These are phyloP conservation scores for Podarcis siculus DNA, from an alignment of 2,797 vertebrate genomes.

Conservation along the genomic window DNA sequence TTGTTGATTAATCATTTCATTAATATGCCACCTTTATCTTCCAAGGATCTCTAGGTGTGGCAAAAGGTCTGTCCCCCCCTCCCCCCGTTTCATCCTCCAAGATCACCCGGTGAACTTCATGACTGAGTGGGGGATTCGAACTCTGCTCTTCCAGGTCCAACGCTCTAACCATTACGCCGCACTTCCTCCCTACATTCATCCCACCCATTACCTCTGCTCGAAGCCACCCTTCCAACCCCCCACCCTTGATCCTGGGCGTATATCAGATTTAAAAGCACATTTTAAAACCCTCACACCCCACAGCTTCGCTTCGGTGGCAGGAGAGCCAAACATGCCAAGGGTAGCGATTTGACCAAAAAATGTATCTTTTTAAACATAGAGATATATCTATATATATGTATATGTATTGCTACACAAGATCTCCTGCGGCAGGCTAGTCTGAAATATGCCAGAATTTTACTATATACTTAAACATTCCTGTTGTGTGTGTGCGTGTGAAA, in stretches of 20 bases:
- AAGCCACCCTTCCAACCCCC: neutral
- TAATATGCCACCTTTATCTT: no score
- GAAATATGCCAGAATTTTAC: constrained; percentile 60
- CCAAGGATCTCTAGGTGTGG: no score
- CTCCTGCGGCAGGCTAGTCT: constrained; percentile 50
- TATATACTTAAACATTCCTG: constrained; percentile 57
- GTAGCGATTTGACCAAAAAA: constrained; percentile 34
- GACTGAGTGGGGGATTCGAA: neutral
- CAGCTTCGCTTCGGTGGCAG: neutral
- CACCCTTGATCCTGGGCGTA: neutral
- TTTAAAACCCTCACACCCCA: no score
- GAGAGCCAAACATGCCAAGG: neutral
- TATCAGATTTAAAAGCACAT: constrained; percentile 17
- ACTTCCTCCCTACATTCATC: neutral
- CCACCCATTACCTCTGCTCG: neutral
- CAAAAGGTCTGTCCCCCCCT: no score
- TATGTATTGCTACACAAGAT: neutral
- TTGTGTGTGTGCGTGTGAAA: constrained; percentile 28
- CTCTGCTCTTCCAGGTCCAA: neutral
- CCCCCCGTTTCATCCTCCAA: neutral
- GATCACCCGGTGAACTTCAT: neutral
- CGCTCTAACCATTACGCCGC: neutral
- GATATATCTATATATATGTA: neutral
- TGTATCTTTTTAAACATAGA: neutral
- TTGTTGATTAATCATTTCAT: no score